Evolutionary conservation across 2,113 vertebrate species (phyloP).

Genomic region (Lampris incognitus): DNA sequence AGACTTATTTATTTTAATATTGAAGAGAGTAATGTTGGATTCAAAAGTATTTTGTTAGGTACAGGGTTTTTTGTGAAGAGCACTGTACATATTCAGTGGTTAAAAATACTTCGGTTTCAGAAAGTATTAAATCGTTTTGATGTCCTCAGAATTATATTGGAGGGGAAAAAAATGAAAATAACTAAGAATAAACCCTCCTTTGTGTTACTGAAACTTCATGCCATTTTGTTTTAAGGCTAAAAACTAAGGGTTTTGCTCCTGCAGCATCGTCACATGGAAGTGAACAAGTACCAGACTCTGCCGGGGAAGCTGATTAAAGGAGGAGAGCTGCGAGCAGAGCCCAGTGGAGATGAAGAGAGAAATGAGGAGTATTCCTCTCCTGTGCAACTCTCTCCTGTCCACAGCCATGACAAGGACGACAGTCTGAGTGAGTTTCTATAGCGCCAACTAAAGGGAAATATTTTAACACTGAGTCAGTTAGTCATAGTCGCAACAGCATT

Average conservation of each 20-base stretch:
- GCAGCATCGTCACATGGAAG: conserved; percentile 80
- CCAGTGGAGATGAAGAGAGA: conserved; percentile 80
- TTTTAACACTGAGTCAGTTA: background rate
- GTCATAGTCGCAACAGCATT: too few relatives aligned
- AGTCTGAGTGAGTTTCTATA: conserved; percentile 83
- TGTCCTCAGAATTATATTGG: too few relatives aligned
- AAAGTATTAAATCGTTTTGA: too few relatives aligned
- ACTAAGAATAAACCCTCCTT: too few relatives aligned
- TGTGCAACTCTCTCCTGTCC: conserved; percentile 54
- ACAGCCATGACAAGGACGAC: conserved; percentile 67
- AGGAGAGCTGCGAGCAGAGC: conserved; percentile 57
- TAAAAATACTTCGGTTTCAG: too few relatives aligned
- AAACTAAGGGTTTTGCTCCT: background rate
- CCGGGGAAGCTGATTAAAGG: conserved; percentile 87
- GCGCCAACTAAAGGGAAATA: background rate
- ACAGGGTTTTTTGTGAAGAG: background rate
- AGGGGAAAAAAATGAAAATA: too few relatives aligned
- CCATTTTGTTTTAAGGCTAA: background rate
- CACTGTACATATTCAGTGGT: too few relatives aligned
- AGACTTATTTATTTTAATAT: too few relatives aligned
- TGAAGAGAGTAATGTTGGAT: too few relatives aligned
- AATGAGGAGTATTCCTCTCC: conserved; percentile 60
- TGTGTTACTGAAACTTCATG: background rate
- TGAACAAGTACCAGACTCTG: conserved; percentile 91
- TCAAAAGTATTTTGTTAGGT: background rate